phyloP scores from a whole-genome alignment of 2,797 vertebrate species.

The Mus caroli region DNA sequence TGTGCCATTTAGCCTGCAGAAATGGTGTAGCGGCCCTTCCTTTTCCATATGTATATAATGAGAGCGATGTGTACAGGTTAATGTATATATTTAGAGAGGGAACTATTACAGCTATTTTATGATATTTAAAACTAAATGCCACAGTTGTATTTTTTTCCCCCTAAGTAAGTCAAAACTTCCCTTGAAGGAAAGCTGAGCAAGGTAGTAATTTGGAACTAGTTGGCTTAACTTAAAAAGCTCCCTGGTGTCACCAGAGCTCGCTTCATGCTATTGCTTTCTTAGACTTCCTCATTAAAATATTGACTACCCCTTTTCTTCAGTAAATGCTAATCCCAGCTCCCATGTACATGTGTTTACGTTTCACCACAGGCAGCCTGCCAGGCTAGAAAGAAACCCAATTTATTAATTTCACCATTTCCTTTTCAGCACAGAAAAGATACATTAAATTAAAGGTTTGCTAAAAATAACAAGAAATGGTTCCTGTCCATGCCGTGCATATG shows the following conservation, averaged over 20 bases:
- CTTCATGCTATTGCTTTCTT: constrained; percentile 82
- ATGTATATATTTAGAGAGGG: constrained; percentile 76
- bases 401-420: constrained; percentile 83
- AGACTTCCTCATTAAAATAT: constrained; percentile 83
- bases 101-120: constrained; percentile 80
- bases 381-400: constrained; percentile 83
- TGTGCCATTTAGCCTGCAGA: constrained; percentile 68
- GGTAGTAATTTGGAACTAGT: constrained; percentile 80
- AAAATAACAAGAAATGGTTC: constrained; percentile 71
- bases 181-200: constrained; percentile 80
- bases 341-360: constrained; percentile 80
- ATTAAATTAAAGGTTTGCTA: constrained; percentile 80
- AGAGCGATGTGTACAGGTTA: constrained; percentile 69
- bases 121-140: constrained; percentile 82
- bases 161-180: constrained; percentile 79
- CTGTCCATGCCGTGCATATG: constrained; percentile 44
- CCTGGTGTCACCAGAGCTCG: constrained; percentile 69
- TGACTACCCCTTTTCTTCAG: constrained; percentile 79
- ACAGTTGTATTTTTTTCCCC: constrained; percentile 57
- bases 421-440: constrained; percentile 79
- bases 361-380: constrained; percentile 76
- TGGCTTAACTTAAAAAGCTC: constrained; percentile 84
- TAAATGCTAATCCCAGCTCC: constrained; percentile 74
- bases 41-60: constrained; percentile 64
- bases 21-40: constrained; percentile 14